Percentiles rank a stretch among this genome's conserved stretches.
phyloP scores from a whole-genome alignment of 2,797 vertebrate genomes.

The Manis crassicaudata region DNA sequence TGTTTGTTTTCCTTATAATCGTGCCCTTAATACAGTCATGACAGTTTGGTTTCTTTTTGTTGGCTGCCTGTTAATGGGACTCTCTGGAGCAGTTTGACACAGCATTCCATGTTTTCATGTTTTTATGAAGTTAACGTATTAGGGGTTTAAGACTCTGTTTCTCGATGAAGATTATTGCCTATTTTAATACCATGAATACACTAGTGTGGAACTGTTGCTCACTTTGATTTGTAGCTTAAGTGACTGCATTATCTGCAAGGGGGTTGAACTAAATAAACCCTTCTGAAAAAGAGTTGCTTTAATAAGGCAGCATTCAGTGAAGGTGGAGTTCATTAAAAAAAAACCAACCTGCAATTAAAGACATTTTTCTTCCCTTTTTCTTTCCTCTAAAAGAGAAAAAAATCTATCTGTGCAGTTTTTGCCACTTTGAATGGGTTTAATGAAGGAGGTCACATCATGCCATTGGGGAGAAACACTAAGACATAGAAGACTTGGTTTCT shows the following conservation, averaged over 20 bases:
- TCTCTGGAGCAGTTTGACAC: slow-evolving; percentile 60
- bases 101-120: slow-evolving; percentile 72
- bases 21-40: slow-evolving; percentile 16
- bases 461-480: neutral
- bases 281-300: slow-evolving; percentile 41
- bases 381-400: neutral
- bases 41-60: slow-evolving; percentile 64
- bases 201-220: neutral
- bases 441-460: neutral
- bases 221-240: slow-evolving; percentile 32
- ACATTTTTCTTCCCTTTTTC: neutral
- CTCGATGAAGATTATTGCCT: slow-evolving; percentile 59
- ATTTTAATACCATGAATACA: neutral
- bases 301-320: slow-evolving; percentile 23
- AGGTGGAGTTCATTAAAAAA: neutral
- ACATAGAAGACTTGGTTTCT: neutral
- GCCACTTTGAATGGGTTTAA: neutral
- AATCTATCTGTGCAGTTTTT: neutral
- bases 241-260: slow-evolving; percentile 10
- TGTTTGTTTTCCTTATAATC: slow-evolving; percentile 51
- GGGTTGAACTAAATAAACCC: neutral
- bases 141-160: slow-evolving; percentile 59
- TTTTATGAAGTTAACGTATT: slow-evolving; percentile 72
- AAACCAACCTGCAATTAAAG: neutral
- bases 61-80: slow-evolving; percentile 52